Evolutionary conservation across 2,797 vertebrate species (phyloP).

Genomic region (Amniataba percoides): DNA sequence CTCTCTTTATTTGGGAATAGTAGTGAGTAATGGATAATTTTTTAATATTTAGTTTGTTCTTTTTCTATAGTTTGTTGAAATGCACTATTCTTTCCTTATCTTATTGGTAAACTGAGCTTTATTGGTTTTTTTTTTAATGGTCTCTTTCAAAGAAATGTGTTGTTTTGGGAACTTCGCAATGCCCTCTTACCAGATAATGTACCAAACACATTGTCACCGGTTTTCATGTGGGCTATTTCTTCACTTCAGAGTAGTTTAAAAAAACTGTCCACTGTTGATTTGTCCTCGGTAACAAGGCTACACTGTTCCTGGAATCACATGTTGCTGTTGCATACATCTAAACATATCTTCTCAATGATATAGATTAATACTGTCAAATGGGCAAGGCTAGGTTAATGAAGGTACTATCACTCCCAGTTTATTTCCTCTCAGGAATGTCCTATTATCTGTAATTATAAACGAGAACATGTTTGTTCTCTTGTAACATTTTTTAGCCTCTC

Average conservation of each 20-base stretch:
- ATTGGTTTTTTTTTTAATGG: background rate
- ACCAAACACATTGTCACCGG: background rate
- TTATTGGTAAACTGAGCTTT: background rate
- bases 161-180: background rate
- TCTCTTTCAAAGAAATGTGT: background rate
- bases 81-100: no score
- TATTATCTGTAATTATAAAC: background rate
- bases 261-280: background rate
- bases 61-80: background rate
- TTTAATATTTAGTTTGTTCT: background rate
- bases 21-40: background rate
- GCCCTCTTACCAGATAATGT: background rate
- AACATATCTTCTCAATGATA: no score
- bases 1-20: background rate
- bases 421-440: background rate
- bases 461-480: background rate
- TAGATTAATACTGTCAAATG: no score
- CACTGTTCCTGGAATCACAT: background rate
- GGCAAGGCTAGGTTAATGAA: background rate
- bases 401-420: background rate
- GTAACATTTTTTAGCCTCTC: background rate
- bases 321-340: background rate
- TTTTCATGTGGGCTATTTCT: background rate
- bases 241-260: background rate
- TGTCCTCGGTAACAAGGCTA: background rate